Conservation (phyloP, 2,888 invertebrate genomes). For the Athalia cordata region DNA sequence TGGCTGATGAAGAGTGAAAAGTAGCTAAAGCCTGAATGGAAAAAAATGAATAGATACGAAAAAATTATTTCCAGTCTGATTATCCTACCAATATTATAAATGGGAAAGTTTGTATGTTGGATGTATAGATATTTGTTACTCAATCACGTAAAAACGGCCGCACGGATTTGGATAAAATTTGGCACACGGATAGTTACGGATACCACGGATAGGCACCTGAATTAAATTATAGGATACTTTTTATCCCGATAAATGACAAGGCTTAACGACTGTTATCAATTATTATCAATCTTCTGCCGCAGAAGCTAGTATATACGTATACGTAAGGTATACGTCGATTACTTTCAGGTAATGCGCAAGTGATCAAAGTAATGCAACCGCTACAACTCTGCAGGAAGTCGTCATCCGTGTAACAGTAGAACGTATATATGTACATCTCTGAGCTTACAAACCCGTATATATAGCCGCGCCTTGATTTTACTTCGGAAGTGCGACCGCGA, state of each 20-base stretch:
- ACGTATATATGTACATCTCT: neutral
- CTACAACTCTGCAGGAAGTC: neutral
- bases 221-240: too few species aligned
- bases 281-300: too few species aligned
- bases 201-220: too few species aligned
- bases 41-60: neutral
- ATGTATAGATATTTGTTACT: too few species aligned
- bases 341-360: constrained; percentile 24
- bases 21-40: too few species aligned
- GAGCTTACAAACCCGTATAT: constrained; percentile 20
- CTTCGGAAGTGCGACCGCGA: constrained; percentile 29
- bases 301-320: too few species aligned
- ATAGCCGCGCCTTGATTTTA: neutral
- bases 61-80: constrained; percentile 16
- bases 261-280: too few species aligned
- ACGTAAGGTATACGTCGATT: too few species aligned
- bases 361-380: constrained; percentile 28
- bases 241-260: too few species aligned
- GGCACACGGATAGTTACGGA: too few species aligned
- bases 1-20: constrained; percentile 18
- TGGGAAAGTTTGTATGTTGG: too few species aligned
- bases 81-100: neutral
- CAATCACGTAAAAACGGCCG: neutral
- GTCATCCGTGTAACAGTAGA: constrained; percentile 15
- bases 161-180: neutral